Percentiles rank a stretch among this genome's conserved stretches.
These are phyloP conservation scores for Lysandra bellargus DNA, from an alignment of 2,888 invertebrate species.

Conservation along the genomic window DNA sequence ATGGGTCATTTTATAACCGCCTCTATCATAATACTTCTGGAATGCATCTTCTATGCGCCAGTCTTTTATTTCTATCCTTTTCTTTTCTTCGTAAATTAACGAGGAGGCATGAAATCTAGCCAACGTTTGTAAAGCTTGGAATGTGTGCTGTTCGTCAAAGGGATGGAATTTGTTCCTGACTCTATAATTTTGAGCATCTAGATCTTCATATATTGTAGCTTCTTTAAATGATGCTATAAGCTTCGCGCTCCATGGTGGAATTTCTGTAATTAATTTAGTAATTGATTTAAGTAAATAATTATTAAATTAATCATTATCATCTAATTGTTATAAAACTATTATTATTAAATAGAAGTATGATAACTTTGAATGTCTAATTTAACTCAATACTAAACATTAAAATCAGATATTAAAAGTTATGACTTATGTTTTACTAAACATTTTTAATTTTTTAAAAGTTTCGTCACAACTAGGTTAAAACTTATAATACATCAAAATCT, in stretches of 20 bases:
- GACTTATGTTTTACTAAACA: too few species aligned
- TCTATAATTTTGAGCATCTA: slow-evolving; percentile 57
- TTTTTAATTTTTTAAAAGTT: too few species aligned
- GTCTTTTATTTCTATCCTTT: slow-evolving; percentile 51
- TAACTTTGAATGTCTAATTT: too few species aligned
- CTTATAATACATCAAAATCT: slow-evolving; percentile 31
- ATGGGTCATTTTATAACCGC: slow-evolving; percentile 54
- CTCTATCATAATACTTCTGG: slow-evolving; percentile 49
- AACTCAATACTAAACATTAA: too few species aligned
- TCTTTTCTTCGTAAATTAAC: slow-evolving; percentile 74
- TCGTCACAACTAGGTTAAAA: too few species aligned
- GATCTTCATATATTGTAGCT: slow-evolving; percentile 69
- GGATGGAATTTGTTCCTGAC: slow-evolving; percentile 58
- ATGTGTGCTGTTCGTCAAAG: slow-evolving; percentile 71
- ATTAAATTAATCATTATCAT: background rate
- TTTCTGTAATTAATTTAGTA: slow-evolving; percentile 46
- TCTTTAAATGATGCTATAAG: slow-evolving; percentile 55
- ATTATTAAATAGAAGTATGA: too few species aligned
- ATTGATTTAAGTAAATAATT: background rate
- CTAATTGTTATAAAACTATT: background rate
- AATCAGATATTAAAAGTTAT: too few species aligned
- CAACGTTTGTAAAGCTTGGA: slow-evolving; percentile 67
- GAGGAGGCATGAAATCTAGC: slow-evolving; percentile 77
- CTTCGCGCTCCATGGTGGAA: slow-evolving; percentile 62
- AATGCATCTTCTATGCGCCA: slow-evolving; percentile 60